Percentiles rank a stretch among this genome's conserved stretches.
Evolutionary conservation across 2,888 invertebrate species (phyloP).

Genomic region (Acholoe squamosa): DNA sequence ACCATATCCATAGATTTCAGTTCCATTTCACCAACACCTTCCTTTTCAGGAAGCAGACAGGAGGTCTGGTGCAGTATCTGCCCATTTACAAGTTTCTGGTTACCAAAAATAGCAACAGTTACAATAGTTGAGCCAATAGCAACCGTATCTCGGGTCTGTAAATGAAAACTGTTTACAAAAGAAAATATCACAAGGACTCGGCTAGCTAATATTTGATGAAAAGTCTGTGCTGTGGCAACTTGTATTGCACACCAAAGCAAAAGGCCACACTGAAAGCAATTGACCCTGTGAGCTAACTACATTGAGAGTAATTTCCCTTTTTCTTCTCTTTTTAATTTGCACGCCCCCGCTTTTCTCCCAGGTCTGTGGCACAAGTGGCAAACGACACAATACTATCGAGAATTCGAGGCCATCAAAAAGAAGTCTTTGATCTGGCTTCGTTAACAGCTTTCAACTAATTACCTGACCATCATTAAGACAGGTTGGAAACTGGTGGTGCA

Average conservation of each 20-base stretch:
- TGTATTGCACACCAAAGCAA: background rate
- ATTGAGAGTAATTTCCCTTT: background rate
- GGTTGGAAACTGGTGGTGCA: background rate
- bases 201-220: too few species aligned
- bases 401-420: background rate
- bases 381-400: conserved; percentile 4
- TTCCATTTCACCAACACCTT: too few species aligned
- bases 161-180: too few species aligned
- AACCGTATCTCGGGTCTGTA: too few species aligned
- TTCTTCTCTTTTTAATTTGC: conserved; percentile 1
- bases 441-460: background rate
- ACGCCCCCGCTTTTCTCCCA: background rate
- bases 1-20: too few species aligned
- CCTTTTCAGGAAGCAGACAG: too few species aligned
- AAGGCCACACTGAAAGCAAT: background rate
- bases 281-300: conserved; percentile 11
- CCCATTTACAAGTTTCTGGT: too few species aligned
- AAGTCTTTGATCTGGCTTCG: conserved; percentile 1
- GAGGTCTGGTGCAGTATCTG: too few species aligned
- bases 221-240: background rate
- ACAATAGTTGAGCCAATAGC: too few species aligned
- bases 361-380: conserved; percentile 5
- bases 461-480: conserved; percentile 22
- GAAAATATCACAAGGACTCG: too few species aligned
- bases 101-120: too few species aligned